Conservation (phyloP, 2,888 invertebrate genomes). For the Mantis religiosa region DNA sequence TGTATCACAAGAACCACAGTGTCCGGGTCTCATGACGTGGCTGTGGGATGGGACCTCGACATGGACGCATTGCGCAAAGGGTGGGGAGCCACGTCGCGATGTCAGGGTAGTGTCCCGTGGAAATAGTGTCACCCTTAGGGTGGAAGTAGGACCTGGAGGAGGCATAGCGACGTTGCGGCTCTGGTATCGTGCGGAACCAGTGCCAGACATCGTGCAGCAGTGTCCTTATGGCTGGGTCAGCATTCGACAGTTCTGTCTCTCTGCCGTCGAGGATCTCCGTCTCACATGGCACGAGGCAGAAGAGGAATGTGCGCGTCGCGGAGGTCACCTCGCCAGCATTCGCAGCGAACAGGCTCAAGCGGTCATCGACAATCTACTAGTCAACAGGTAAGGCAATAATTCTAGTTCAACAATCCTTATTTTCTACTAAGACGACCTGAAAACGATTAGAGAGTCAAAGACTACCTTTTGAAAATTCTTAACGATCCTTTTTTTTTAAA, state of each 20-base stretch:
- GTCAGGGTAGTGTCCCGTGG: slow-evolving; percentile 57
- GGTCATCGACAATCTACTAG: slow-evolving; percentile 58
- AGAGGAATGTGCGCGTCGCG: slow-evolving; percentile 57
- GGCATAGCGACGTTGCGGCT: slow-evolving; percentile 18
- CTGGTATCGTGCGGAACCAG: slow-evolving; percentile 50
- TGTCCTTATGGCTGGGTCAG: slow-evolving; percentile 71
- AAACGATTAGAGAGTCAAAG: too few species aligned
- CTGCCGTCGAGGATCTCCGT: slow-evolving; percentile 54
- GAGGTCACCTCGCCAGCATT: slow-evolving; percentile 66
- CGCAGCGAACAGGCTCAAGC: slow-evolving; percentile 60
- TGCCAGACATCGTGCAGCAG: slow-evolving; percentile 57
- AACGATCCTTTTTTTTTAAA: too few species aligned
- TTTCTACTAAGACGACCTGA: too few species aligned
- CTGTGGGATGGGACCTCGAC: slow-evolving; percentile 55
- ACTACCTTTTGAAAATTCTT: too few species aligned
- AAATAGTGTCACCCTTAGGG: slow-evolving; percentile 47
- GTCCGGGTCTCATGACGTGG: slow-evolving; percentile 55
- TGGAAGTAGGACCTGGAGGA: slow-evolving; percentile 14
- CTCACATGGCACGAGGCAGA: slow-evolving; percentile 66
- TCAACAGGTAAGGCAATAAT: slow-evolving; percentile 56
- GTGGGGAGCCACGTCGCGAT: slow-evolving; percentile 54
- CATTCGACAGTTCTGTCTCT: slow-evolving; percentile 62
- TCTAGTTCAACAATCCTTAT: too few species aligned
- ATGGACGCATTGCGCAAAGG: slow-evolving; percentile 59
- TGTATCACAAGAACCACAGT: slow-evolving; percentile 34